These are phyloP conservation scores for Lamprologus tigripictilis DNA, from an alignment of 2,113 vertebrate species.

Conservation along the genomic window DNA sequence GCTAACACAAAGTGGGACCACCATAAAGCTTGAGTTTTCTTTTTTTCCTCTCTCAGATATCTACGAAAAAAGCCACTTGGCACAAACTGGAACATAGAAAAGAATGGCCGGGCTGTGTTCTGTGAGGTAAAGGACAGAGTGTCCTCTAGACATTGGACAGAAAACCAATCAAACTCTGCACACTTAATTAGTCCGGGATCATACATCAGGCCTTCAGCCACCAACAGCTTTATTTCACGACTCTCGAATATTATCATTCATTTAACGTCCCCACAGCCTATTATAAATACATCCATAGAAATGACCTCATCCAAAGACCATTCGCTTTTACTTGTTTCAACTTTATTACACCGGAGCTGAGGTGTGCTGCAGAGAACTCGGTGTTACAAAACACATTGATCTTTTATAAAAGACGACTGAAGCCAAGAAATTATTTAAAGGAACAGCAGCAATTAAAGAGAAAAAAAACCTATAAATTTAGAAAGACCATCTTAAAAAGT, in stretches of 20 bases:
- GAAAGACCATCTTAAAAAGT: neutral
- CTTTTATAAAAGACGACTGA: neutral
- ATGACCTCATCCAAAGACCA: neutral
- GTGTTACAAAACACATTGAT: neutral
- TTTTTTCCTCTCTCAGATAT: neutral
- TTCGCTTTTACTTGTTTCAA: neutral
- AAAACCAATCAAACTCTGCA: conserved; percentile 53
- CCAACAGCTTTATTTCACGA: neutral
- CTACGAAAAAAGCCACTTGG: neutral
- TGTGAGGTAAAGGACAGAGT: conserved; percentile 10
- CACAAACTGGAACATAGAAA: neutral
- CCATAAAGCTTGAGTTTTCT: neutral
- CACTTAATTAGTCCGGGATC: conserved; percentile 57
- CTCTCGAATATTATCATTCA: neutral
- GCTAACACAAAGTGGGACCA: neutral
- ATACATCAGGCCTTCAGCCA: conserved; percentile 35
- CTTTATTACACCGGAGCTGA: neutral
- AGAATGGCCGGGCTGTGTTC: neutral
- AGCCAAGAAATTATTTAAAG: neutral
- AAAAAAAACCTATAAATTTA: neutral
- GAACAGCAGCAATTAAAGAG: neutral
- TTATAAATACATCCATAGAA: conserved; percentile 19
- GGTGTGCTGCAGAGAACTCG: neutral
- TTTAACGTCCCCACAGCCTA: conserved; percentile 2
- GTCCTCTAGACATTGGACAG: conserved; percentile 40